Evolutionary conservation across 2,888 invertebrate genomes (phyloP).

Genomic region (Andrena flavipes): DNA sequence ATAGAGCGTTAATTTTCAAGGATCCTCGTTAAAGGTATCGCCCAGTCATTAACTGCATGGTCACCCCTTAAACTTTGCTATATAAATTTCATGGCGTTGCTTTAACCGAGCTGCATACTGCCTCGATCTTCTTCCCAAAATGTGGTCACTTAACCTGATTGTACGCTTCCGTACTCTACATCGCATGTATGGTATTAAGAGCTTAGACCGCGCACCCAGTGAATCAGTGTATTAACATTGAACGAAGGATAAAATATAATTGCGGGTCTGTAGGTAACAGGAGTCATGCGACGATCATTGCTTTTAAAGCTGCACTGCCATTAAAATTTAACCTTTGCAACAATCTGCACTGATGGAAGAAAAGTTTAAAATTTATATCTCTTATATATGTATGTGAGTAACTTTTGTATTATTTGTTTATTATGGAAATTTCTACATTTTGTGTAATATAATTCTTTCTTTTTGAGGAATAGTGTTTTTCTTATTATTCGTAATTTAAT

Average conservation of each 20-base stretch:
- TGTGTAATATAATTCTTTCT: too few relatives aligned
- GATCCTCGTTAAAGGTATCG: conserved; percentile 16
- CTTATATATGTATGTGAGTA: too few relatives aligned
- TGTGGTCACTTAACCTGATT: conserved; percentile 53
- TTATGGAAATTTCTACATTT: too few relatives aligned
- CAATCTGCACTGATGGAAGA: too few relatives aligned
- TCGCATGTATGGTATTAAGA: conserved; percentile 38
- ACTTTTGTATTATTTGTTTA: too few relatives aligned
- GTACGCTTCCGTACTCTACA: conserved; percentile 26
- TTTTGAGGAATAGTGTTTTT: too few relatives aligned
- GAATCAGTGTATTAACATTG: conserved; percentile 19
- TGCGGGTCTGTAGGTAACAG: not conserved
- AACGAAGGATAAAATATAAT: not conserved
- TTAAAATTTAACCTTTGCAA: too few relatives aligned
- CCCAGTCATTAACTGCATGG: conserved; percentile 28
- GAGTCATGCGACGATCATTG: not conserved
- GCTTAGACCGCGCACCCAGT: conserved; percentile 10
- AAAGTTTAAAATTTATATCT: too few relatives aligned
- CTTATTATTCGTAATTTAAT: too few relatives aligned
- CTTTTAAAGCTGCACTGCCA: too few relatives aligned
- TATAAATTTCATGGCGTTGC: conserved; percentile 49
- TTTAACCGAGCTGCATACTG: conserved; percentile 24
- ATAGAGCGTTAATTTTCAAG: conserved; percentile 26
- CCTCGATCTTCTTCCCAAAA: conserved; percentile 48
- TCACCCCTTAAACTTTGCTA: conserved; percentile 10